Conservation (phyloP, 1,140 invertebrate genomes). For the Neoseiulus cucumeris region DNA sequence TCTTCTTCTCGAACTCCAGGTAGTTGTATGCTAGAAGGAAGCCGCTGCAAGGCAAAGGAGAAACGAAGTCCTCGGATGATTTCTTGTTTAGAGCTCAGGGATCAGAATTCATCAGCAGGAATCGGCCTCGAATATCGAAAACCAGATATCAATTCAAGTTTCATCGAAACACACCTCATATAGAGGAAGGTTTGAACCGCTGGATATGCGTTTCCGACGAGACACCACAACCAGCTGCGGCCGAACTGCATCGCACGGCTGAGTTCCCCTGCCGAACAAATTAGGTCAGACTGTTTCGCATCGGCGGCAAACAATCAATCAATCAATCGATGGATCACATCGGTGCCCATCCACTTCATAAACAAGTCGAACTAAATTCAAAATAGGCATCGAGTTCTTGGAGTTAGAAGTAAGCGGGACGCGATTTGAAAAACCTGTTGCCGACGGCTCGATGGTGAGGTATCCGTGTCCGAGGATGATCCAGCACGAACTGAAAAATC, state of each 20-base stretch:
- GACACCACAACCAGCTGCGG: not conserved
- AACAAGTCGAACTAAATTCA: too few relatives aligned
- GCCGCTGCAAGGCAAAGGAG: not conserved
- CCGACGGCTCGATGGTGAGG: slow-evolving; percentile 1
- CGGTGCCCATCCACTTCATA: too few relatives aligned
- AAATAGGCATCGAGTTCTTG: too few relatives aligned
- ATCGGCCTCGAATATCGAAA: too few relatives aligned
- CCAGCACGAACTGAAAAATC: slow-evolving; percentile 2
- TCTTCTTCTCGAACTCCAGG: not conserved
- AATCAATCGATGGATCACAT: too few relatives aligned
- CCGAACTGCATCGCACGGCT: not conserved
- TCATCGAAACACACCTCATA: not conserved
- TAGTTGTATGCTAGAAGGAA: not conserved
- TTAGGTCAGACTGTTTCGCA: too few relatives aligned
- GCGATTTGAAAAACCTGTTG: not conserved
- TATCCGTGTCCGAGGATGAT: slow-evolving; percentile 8
- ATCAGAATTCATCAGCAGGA: too few relatives aligned
- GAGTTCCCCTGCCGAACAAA: not conserved
- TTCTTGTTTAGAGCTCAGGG: too few relatives aligned
- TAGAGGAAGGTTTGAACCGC: not conserved
- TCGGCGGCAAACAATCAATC: too few relatives aligned
- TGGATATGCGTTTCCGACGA: slow-evolving; percentile 3
- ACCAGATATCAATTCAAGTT: too few relatives aligned
- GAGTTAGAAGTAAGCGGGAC: too few relatives aligned
- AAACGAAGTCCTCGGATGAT: too few relatives aligned